phyloP scores from a whole-genome alignment of 2,797 vertebrate species.

The Hapalemur alaotrensis region DNA sequence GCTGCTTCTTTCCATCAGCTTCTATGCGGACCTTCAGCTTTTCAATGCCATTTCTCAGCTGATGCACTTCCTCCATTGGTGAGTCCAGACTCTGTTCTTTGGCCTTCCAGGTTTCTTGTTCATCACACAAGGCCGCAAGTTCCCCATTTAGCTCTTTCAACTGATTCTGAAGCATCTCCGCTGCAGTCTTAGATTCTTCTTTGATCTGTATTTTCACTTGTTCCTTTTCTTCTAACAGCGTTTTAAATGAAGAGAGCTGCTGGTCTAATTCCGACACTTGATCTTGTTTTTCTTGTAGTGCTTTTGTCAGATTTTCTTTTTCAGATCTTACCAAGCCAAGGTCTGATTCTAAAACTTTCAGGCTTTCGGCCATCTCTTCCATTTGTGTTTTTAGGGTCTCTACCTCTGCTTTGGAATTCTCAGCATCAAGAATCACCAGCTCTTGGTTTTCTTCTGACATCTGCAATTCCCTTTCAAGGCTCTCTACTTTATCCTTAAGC shows the following conservation, averaged over 20 bases:
- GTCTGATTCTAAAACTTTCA: constrained; percentile 81
- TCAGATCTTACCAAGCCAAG: constrained; percentile 83
- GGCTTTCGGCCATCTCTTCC: constrained; percentile 72
- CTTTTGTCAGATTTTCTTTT: constrained; percentile 85
- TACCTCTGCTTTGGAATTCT: constrained; percentile 88
- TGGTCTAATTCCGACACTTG: constrained; percentile 74
- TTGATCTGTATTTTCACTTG: constrained; percentile 79
- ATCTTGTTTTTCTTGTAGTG: constrained; percentile 79
- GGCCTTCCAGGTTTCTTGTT: constrained; percentile 73
- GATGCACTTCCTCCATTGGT: constrained; percentile 87
- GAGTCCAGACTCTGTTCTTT: constrained; percentile 84
- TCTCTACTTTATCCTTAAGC: constrained; percentile 85
- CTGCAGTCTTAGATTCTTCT: constrained; percentile 72
- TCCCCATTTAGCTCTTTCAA: constrained; percentile 83
- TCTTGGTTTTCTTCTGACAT: constrained; percentile 91
- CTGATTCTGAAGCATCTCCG: constrained; percentile 82
- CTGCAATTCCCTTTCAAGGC: constrained; percentile 90
- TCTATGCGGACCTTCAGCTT: constrained; percentile 91
- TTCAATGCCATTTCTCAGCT: constrained; percentile 89
- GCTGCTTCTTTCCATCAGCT: constrained; percentile 89
- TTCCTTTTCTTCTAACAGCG: constrained; percentile 83
- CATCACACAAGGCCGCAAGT: constrained; percentile 71
- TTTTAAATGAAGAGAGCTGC: constrained; percentile 44
- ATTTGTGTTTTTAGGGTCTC: constrained; percentile 86
- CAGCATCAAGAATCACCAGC: constrained; percentile 88